Base-by-base conservation (phyloP, 2,797 vertebrate genomes). In the Rhodeus uyekii region DNA sequence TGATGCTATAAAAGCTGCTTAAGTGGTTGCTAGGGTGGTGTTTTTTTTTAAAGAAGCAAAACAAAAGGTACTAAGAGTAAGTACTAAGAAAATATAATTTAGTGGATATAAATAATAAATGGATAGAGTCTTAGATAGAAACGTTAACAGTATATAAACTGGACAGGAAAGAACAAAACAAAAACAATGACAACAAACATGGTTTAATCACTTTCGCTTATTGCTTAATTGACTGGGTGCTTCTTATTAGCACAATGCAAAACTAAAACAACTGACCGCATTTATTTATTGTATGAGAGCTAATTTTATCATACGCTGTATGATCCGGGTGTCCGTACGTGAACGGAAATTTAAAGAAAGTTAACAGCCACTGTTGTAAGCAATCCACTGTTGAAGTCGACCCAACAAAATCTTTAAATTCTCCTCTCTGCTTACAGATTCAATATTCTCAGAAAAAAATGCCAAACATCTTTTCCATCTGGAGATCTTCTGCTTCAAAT, bases 121-220 rank as follows among this genome's bases (percentile, higher is more conserved):
- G 22, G 44, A 38, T 89, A 89, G 80, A 86, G n/a, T n/a, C n/a
- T n/a, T n/a, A n/a, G 84, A 81, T 84, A 60, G 61, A 29, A 86
- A 90, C 77, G 82, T 71, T 60, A 90, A 39, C 82, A 89, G 78
- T 46, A 76, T 81, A 85, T 65, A 84, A 84, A 85, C 86, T 38
- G 87, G 85, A 87, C 87, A 85, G 5, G 2, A 87, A 88, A 89
- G 9, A 50, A 61, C 86, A 85, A 64, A 44, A 50, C 29, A 1
- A 32, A 0, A 19, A 55, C 71, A 53, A 73, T 27, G 78, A 44
- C 10, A 38, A 53, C 14, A 42, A 24, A 74, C 18, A 14, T 42
- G 36, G 27, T 48, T 46, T 32, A 3, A 19, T 27, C 9, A 64
- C 60, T 65, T 82, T 69, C 39, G 8, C 29, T 58, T 42, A 9